Evolutionary conservation across 2,113 vertebrate genomes (phyloP).

Genomic region (Ceyx margarethae): DNA sequence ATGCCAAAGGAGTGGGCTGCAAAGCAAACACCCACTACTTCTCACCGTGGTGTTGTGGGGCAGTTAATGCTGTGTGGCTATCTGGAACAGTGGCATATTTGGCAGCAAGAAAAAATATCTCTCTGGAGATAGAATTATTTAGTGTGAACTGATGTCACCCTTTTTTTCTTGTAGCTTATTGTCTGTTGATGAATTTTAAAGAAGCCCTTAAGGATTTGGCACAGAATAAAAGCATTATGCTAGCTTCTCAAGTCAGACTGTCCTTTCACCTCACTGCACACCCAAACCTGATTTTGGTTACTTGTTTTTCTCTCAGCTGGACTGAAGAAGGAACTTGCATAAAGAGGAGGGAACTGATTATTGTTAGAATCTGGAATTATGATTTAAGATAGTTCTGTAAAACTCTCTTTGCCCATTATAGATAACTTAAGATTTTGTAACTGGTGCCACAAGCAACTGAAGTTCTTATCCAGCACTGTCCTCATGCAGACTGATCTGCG

Average conservation of each 20-base stretch:
- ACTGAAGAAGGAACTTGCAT: neutral
- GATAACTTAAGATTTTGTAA: neutral
- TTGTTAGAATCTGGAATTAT: neutral
- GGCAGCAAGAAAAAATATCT: neutral
- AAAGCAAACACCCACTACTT: neutral
- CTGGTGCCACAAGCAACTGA: neutral
- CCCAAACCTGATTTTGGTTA: neutral
- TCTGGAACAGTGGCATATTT: neutral
- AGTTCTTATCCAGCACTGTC: neutral
- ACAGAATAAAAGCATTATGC: neutral
- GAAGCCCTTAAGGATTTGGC: conserved; percentile 25
- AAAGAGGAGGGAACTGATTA: neutral
- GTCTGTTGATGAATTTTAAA: conserved; percentile 19
- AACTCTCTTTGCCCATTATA: neutral
- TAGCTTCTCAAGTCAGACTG: neutral
- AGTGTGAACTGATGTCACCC: neutral
- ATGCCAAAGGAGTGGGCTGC: neutral
- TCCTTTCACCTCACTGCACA: neutral
- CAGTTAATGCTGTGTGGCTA: neutral
- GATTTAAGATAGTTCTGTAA: neutral
- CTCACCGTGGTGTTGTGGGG: neutral
- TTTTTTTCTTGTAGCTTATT: neutral
- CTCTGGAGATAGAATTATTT: neutral
- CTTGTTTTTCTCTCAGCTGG: neutral
- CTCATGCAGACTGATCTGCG: neutral